Percentiles rank a stretch among this genome's conserved stretches.
These are phyloP conservation scores for Chanos chanos DNA, from an alignment of 2,797 vertebrate species.

Conservation along the genomic window DNA sequence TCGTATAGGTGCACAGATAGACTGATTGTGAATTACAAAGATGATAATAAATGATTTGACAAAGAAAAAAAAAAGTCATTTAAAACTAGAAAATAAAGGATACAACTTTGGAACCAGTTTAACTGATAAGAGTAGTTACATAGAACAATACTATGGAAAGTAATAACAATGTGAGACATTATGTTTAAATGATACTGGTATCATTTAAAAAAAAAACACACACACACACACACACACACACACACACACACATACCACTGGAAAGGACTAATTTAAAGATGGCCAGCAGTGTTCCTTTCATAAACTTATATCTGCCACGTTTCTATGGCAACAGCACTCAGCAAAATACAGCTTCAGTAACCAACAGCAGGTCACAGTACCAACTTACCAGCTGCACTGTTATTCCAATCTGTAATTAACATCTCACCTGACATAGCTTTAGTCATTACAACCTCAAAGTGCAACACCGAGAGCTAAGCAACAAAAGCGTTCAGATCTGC, in stretches of 20 bases:
- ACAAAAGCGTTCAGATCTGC: too few relatives aligned
- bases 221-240: too few relatives aligned
- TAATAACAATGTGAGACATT: too few relatives aligned
- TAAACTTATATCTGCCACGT: slow-evolving; percentile 13
- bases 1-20: slow-evolving; percentile 50
- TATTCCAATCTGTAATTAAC: too few relatives aligned
- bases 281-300: slow-evolving; percentile 12
- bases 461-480: not conserved
- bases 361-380: not conserved
- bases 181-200: too few relatives aligned
- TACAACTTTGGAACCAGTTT: slow-evolving; percentile 57
- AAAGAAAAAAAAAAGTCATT: slow-evolving; percentile 44
- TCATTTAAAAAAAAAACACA: too few relatives aligned
- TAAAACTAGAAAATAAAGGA: slow-evolving; percentile 46
- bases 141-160: slow-evolving; percentile 39
- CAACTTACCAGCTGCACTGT: not conserved
- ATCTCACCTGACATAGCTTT: not conserved
- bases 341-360: slow-evolving; percentile 16
- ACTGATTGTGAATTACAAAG: slow-evolving; percentile 64
- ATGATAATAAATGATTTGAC: slow-evolving; percentile 53
- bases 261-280: slow-evolving; percentile 30
- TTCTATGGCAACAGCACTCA: slow-evolving; percentile 16
- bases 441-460: not conserved
- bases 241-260: too few relatives aligned
- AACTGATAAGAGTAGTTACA: slow-evolving; percentile 43